Conservation (phyloP, 2,888 invertebrate genomes). For the Junonia oenone region DNA sequence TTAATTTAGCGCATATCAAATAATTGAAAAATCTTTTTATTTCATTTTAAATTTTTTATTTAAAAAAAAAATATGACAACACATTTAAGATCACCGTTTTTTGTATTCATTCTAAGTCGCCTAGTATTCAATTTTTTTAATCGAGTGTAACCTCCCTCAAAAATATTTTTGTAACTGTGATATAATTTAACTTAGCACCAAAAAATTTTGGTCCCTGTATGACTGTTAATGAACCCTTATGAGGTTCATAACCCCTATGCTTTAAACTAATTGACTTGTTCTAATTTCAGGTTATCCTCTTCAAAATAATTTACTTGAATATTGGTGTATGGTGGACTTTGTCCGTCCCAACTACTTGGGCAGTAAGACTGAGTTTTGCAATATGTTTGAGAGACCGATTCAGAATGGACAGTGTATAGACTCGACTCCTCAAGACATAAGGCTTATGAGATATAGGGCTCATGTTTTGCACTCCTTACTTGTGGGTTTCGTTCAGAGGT, state of each 20-base stretch:
- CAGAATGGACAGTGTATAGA: slow-evolving; percentile 99
- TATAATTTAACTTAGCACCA: too few species aligned
- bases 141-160: too few species aligned
- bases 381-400: slow-evolving; percentile 99
- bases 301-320: slow-evolving; percentile 97
- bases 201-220: too few species aligned
- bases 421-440: slow-evolving; percentile 95
- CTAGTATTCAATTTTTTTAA: too few species aligned
- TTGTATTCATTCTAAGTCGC: too few species aligned
- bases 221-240: not conserved
- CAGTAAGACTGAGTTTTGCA: slow-evolving; percentile 96
- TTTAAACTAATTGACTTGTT: too few species aligned
- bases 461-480: slow-evolving; percentile 96
- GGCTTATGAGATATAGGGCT: slow-evolving; percentile 95
- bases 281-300: slow-evolving; percentile 88
- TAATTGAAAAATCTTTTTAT: too few species aligned
- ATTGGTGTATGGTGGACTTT: slow-evolving; percentile 99
- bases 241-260: not conserved
- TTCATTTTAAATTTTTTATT: too few species aligned
- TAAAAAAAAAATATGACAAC: too few species aligned
- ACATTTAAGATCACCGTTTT: too few species aligned
- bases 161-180: too few species aligned
- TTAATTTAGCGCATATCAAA: too few species aligned
- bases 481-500: slow-evolving; percentile 97
- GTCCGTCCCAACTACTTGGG: slow-evolving; percentile 98